Percentiles rank a stretch among this genome's conserved stretches.
Evolutionary conservation across 2,888 invertebrate species (phyloP).

Genomic region (Eilema caniola): DNA sequence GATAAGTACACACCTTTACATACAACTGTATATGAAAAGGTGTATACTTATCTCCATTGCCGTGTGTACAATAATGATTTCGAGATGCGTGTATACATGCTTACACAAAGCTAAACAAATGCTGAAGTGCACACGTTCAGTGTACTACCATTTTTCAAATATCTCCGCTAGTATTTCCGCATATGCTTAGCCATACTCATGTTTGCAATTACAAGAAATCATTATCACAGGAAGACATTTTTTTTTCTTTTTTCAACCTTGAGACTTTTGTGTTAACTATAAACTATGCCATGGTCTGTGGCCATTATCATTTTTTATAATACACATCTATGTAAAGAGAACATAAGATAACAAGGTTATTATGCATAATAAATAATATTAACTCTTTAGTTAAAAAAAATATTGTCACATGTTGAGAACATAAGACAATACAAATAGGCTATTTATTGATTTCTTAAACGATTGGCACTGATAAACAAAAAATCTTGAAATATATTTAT

Average conservation of each 20-base stretch:
- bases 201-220: constrained; percentile 1
- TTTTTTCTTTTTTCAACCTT: constrained; percentile 4
- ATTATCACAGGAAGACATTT: not conserved
- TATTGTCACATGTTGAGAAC: not conserved
- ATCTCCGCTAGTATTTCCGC: not conserved
- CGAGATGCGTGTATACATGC: not conserved
- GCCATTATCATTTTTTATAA: constrained; percentile 3
- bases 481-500: constrained; percentile 36
- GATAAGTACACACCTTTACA: not conserved
- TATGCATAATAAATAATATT: constrained; percentile 28
- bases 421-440: constrained; percentile 3
- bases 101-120: not conserved
- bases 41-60: too few relatives aligned
- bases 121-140: not conserved
- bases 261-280: not conserved
- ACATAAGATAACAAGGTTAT: constrained; percentile 22
- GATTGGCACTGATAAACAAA: constrained; percentile 23
- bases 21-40: too few relatives aligned
- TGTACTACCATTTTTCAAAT: not conserved
- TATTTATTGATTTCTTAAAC: constrained; percentile 44
- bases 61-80: not conserved
- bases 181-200: not conserved
- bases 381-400: constrained; percentile 8
- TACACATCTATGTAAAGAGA: constrained; percentile 9
- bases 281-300: not conserved